Evolutionary conservation across 2,888 invertebrate species (phyloP), one percentile per base, ranked within the genome.

Genomic region (Cristatella mucedo): DNA sequence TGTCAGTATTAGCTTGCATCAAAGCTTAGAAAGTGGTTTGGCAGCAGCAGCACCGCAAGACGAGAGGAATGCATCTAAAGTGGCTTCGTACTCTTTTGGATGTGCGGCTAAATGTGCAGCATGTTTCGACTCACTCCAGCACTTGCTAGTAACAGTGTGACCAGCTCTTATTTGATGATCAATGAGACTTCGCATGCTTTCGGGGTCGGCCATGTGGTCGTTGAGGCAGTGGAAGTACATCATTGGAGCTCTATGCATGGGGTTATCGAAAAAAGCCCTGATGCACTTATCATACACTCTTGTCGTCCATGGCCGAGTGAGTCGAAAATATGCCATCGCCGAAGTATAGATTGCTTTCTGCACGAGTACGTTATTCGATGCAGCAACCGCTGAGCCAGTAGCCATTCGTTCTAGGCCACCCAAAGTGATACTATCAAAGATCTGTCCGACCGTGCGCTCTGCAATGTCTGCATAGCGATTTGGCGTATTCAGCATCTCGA

Each of bases 401-500:
- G 44, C 43, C 54, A 57, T 55, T 32, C 45, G 45, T 24, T 52
- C 46, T 21, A 51, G 32, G 1, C 49, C 46, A 3, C 57, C 57
- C n/a, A 51, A 41, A 2, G 53, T 50, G n/a, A 55, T 40, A 38
- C 57, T 57, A 43, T 57, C 57, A 41, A 51, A 53, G 1, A 57
- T 44, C 9, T 51, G 44, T 1, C 49, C 54, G 4, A 44, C 30
- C 20, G 54, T 37, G 18, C 46, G 48, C 11, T 29, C 20, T 19
- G 37, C 33, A 16, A 53, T 44, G n/a, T 37, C 16, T 9, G 24
- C 29, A 18, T 46, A 44, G 15, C 39, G 29, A 16, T 44, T 22
- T 7, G 47, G 47, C 2, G 45, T n/a, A 13, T 45, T 36, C 18
- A 21, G 29, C 3, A 34, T 16, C 6, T 43, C 38, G 38, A 45